Base-by-base conservation (phyloP, 2,113 vertebrate genomes). In the Myocastor coypus region DNA sequence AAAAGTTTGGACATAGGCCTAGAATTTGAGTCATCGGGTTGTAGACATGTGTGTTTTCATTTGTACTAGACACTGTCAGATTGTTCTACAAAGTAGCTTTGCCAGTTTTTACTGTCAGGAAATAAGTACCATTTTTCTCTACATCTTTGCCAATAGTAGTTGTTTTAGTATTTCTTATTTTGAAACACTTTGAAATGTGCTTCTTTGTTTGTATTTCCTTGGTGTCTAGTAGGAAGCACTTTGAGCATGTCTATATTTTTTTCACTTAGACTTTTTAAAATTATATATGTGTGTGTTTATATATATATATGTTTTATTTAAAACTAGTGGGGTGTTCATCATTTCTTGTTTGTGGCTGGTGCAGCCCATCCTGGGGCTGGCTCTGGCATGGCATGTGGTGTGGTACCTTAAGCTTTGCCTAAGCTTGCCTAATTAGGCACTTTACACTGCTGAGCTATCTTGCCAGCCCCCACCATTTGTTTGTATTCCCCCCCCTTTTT, bases 151-250 rank as follows among this genome's bases (percentile, higher is more conserved):
- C 55, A 90, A 30, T 0, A 11, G 26, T 55, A 42, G n/a, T 3
- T 92, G 66, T 88, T 96, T 92, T n/a, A 86, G 85, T 71, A 63
- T 90, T 81, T 89, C 50, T 91, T 82, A 12, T 55, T 96, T 97
- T 95, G 97, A n/a, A 87, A 64, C n/a, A n/a, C n/a, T n/a, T 95
- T 84, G 81, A 92, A 88, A 73, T 26, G 17, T 13, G 34, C 4
- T 78, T 80, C 24, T 75, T 86, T 89, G 40, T 95, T 88, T 92
- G 4, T 50, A 68, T 91, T 94, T 97, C 30, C 75, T 7, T 94
- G 28, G 64, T 78, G 81, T 32, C 11, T 82, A 5, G n/a, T 59
- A 32, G 55, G 7, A 40, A 93, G 63, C 59, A 85, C 52, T 86
- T 61, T 96, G 80, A 95, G 26, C 59, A 83, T 94, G 73, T 91